Percentiles rank a stretch among this genome's conserved stretches.
Conservation (phyloP, 2,888 invertebrate genomes). For the Gerosis bhagava region DNA sequence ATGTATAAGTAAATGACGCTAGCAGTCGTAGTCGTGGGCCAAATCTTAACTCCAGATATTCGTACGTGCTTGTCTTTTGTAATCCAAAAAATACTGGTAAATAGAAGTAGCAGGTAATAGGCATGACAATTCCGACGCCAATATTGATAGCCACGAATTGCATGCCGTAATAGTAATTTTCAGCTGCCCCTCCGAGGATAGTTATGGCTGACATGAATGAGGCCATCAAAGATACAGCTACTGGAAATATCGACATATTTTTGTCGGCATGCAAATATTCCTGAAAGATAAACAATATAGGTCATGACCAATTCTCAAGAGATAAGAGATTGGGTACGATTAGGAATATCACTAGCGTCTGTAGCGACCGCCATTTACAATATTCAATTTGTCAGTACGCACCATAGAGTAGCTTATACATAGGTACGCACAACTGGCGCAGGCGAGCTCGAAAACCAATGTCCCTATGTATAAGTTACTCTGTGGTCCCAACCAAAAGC, state of each 20-base stretch:
- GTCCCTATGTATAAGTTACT: too few relatives aligned
- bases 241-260: constrained; percentile 90
- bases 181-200: constrained; percentile 93
- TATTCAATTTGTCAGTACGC: too few relatives aligned
- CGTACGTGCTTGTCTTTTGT: constrained; percentile 93
- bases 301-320: too few relatives aligned
- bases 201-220: constrained; percentile 96
- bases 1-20: constrained; percentile 92
- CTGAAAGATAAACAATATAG: constrained; percentile 68
- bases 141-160: constrained; percentile 91
- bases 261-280: constrained; percentile 93
- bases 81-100: constrained; percentile 93
- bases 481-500: too few relatives aligned
- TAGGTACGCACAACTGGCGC: too few relatives aligned
- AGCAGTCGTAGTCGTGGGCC: constrained; percentile 88
- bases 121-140: constrained; percentile 88
- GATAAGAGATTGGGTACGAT: too few relatives aligned
- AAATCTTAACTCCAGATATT: constrained; percentile 95
- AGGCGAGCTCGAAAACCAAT: too few relatives aligned
- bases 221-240: constrained; percentile 95
- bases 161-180: constrained; percentile 92
- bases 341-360: too few relatives aligned
- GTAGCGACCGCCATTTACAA: too few relatives aligned
- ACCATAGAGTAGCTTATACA: too few relatives aligned
- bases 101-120: constrained; percentile 89